A percentile compares a stretch with the other conserved stretches of the same genome.
Evolutionary conservation across 2,797 vertebrate species (phyloP).

Genomic region (Xenentodon cancila): DNA sequence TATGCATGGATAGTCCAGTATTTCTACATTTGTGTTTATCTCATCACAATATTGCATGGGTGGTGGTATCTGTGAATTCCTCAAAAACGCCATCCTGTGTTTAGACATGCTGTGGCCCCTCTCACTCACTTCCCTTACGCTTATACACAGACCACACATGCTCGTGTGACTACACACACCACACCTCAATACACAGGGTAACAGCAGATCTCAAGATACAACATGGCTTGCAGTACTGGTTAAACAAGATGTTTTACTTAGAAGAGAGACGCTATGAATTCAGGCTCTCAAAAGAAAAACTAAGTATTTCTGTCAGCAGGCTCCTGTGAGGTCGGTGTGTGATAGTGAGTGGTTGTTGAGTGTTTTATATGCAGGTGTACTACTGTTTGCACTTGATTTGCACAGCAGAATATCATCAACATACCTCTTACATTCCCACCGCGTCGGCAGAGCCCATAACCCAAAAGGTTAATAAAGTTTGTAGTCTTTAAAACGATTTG

Average conservation of each 20-base stretch:
- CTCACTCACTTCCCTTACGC: conserved; percentile 11
- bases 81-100: conserved; percentile 14
- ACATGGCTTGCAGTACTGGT: conserved; percentile 16
- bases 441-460: neutral
- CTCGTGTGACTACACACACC: conserved; percentile 3
- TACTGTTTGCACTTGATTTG: conserved; percentile 16
- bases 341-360: neutral
- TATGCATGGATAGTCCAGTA: neutral
- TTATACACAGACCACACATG: conserved; percentile 11
- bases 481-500: no score
- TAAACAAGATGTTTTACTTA: conserved; percentile 31
- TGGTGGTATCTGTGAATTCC: conserved; percentile 29
- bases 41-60: neutral
- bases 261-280: conserved; percentile 16
- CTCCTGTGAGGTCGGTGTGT: conserved; percentile 7
- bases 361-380: conserved; percentile 25
- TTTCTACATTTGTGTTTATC: neutral
- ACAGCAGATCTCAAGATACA: conserved; percentile 1
- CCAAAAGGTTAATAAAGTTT: neutral
- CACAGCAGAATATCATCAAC: conserved; percentile 5
- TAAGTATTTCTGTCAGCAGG: conserved; percentile 8
- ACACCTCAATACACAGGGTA: neutral
- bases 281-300: conserved; percentile 15
- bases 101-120: conserved; percentile 31
- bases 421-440: neutral